A percentile compares a stretch with the other conserved stretches of the same genome.
phyloP scores from a whole-genome alignment of 2,888 invertebrate genomes.

The Poecilus cupreus region DNA sequence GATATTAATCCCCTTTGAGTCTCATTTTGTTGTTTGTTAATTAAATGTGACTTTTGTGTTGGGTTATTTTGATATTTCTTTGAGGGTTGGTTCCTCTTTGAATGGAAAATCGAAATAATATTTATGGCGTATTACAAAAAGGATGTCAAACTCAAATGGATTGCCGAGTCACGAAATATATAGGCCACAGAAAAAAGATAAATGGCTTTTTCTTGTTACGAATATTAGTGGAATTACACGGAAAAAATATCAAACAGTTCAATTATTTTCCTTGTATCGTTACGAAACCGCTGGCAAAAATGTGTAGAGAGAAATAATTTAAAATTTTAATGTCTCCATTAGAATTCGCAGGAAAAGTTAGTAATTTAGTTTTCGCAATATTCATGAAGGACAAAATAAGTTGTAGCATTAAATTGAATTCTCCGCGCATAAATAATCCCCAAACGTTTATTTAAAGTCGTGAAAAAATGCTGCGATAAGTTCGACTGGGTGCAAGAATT shows the following conservation, averaged over 20 bases:
- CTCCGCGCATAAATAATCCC: conserved; percentile 19
- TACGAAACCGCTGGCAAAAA: neutral
- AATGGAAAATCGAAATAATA: conserved; percentile 20
- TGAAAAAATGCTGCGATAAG: conserved; percentile 37
- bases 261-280: neutral
- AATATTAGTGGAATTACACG: conserved; percentile 15
- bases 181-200: conserved; percentile 37
- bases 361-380: conserved; percentile 1
- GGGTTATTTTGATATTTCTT: neutral
- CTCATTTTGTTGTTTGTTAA: too few relatives aligned
- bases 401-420: conserved; percentile 52
- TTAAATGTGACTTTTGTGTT: neutral
- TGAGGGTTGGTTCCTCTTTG: neutral
- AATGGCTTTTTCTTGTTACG: conserved; percentile 34
- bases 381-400: conserved; percentile 44
- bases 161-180: conserved; percentile 40
- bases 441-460: conserved; percentile 21
- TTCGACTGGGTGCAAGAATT: conserved; percentile 9
- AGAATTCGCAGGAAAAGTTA: neutral
- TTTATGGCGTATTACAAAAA: conserved; percentile 39
- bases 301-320: neutral
- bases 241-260: conserved; percentile 28
- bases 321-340: conserved; percentile 5
- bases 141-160: conserved; percentile 34
- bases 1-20: too few relatives aligned